Percentiles rank a stretch among this genome's conserved stretches.
These are phyloP conservation scores for Atta colombica DNA, from an alignment of 1,140 invertebrate genomes.

Conservation along the genomic window DNA sequence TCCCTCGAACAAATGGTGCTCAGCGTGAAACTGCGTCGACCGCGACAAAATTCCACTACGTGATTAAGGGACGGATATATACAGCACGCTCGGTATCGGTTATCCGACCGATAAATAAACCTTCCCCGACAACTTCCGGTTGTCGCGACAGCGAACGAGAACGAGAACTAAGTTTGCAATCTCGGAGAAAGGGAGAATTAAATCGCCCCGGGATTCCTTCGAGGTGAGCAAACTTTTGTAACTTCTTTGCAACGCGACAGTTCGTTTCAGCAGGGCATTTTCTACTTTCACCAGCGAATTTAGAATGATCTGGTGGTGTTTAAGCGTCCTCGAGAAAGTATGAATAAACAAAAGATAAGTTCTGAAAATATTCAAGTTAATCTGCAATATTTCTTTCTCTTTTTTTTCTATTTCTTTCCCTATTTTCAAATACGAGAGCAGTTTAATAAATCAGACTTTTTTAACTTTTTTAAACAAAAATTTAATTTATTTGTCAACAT, in stretches of 20 bases:
- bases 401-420: background rate
- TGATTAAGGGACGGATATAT: background rate
- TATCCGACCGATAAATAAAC: slow-evolving; percentile 55
- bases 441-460: no score
- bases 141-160: slow-evolving; percentile 10
- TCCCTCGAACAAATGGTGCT: slow-evolving; percentile 38
- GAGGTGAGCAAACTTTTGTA: slow-evolving; percentile 50
- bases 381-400: background rate
- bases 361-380: background rate
- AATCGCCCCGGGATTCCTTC: slow-evolving; percentile 54
- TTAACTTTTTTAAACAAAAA: no score
- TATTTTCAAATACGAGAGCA: background rate
- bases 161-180: slow-evolving; percentile 53
- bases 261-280: slow-evolving; percentile 37
- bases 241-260: slow-evolving; percentile 46
- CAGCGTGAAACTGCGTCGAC: background rate
- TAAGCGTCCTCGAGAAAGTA: slow-evolving; percentile 1
- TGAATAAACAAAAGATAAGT: slow-evolving; percentile 16
- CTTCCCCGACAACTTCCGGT: background rate
- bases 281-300: slow-evolving; percentile 21
- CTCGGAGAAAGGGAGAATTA: slow-evolving; percentile 53
- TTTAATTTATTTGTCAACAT: no score
- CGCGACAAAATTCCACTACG: slow-evolving; percentile 20
- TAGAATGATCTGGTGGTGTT: background rate
- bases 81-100: slow-evolving; percentile 16